Evolutionary conservation across 2,888 invertebrate genomes (phyloP), one percentile per base, ranked within the genome.

Genomic region (Tetranychus piercei): DNA sequence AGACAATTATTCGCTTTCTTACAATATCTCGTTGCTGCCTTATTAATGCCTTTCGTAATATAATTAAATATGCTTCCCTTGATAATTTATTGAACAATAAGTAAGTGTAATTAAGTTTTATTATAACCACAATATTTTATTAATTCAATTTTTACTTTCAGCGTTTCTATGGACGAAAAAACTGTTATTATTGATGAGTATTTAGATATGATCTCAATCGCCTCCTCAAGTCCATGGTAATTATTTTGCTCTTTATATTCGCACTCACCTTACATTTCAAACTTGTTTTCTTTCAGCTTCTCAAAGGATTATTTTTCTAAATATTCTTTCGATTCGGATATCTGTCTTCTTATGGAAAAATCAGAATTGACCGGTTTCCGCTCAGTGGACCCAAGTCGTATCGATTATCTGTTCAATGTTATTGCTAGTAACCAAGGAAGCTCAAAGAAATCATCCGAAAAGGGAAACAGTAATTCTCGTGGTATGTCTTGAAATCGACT

Each of bases 311-410:
- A 69, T 23, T 69, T 69, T 22, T 20, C 69, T 23, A 69, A 69
- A 23, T 69, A 69, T 23, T 69, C 69, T 11, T 69, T 69, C 22
- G 69, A 69, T 69, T 69, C 69, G 20, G 69, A 69, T 69, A 69
- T 69, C 20, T 69, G 20, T 69, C 34, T 69, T 20, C 34, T 69
- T 23, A 69, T 69, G 69, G 69, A 69, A 20, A 69, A 69, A 69
- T n/a, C 69, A 20, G 20, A 20, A 20, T 23, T 69, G 11, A 69
- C 69, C 8, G 69, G 69, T 4, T 69, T 69, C 8, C 22, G 34
- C 9, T 69, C 69, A 11, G 69, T 69, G 6, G 69, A 69, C 20
- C 69, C 69, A 23, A 69, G 69, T 69, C 69, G 69, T 23, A 69
- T 69, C 8, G 69, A 20, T 22, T 69, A 69, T 69, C 22, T 69